These are phyloP conservation scores for Shinisaurus crocodilurus DNA, from an alignment of 2,113 vertebrate genomes.

Conservation along the genomic window DNA sequence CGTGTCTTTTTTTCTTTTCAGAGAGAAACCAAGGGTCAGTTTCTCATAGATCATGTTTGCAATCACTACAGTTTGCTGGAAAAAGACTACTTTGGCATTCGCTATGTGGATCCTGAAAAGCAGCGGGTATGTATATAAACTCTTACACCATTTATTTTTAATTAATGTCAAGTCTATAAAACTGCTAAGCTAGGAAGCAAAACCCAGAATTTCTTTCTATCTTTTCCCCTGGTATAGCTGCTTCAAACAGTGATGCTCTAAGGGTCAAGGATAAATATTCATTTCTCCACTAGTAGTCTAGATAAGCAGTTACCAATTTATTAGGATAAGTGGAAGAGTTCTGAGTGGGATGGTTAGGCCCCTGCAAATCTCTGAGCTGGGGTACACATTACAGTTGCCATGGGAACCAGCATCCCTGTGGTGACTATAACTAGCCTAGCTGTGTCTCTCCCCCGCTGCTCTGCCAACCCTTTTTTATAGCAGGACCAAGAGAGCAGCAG, in stretches of 20 bases:
- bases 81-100: slow-evolving; percentile 98
- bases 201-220: background rate
- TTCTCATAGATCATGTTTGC: slow-evolving; percentile 95
- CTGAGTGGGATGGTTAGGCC: background rate
- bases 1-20: slow-evolving; percentile 76
- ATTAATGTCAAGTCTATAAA: background rate
- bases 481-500: background rate
- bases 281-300: no score
- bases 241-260: background rate
- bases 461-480: background rate
- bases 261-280: background rate
- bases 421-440: background rate
- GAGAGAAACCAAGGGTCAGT: slow-evolving; percentile 97
- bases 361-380: background rate
- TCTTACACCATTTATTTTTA: slow-evolving; percentile 4
- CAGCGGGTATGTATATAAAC: slow-evolving; percentile 87
- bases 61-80: slow-evolving; percentile 98
- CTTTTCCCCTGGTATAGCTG: background rate
- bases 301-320: background rate
- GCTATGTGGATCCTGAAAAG: slow-evolving; percentile 96
- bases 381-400: background rate
- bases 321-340: background rate
- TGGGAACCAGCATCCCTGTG: slow-evolving; percentile 3
- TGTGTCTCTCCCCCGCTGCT: background rate
- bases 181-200: background rate